A percentile compares a stretch with the other conserved stretches of the same genome.
Conservation (phyloP, 2,888 invertebrate genomes). For the Venusia cambrica region DNA sequence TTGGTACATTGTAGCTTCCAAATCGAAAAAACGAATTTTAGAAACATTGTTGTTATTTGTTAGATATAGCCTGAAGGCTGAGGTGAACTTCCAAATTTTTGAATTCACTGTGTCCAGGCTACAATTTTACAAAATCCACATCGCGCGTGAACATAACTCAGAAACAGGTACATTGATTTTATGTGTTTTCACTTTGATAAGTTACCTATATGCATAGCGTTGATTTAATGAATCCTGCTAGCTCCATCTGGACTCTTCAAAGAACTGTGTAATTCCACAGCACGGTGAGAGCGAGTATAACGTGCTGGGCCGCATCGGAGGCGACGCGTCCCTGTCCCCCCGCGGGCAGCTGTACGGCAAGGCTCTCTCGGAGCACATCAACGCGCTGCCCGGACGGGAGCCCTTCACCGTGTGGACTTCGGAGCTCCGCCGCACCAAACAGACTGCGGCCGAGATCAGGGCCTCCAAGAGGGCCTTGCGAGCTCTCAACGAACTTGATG, state of each 20-base stretch:
- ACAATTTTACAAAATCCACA: too few relatives aligned
- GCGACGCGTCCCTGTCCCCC: constrained; percentile 91
- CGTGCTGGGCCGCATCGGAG: constrained; percentile 93
- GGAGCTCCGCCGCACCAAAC: constrained; percentile 92
- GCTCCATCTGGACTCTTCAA: not conserved
- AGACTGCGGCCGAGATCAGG: constrained; percentile 89
- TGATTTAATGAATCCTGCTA: too few relatives aligned
- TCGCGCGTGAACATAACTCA: too few relatives aligned
- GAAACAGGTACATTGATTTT: too few relatives aligned
- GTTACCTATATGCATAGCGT: too few relatives aligned
- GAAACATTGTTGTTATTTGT: too few relatives aligned
- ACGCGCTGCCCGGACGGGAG: constrained; percentile 80
- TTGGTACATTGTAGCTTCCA: too few relatives aligned
- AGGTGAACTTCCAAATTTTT: too few relatives aligned
- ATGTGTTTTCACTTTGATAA: too few relatives aligned
- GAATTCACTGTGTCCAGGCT: too few relatives aligned
- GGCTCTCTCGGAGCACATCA: constrained; percentile 87
- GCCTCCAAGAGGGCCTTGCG: constrained; percentile 92
- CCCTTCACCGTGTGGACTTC: constrained; percentile 94
- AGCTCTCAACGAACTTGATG: constrained; percentile 95
- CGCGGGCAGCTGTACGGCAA: constrained; percentile 90
- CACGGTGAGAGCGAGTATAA: constrained; percentile 97
- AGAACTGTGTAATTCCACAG: constrained; percentile 59
- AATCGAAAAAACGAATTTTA: too few relatives aligned
- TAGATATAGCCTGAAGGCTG: too few relatives aligned